Evolutionary conservation across 64 coral and sea anemone genomes (phyloP).

Genomic region (Porites australiensis): DNA sequence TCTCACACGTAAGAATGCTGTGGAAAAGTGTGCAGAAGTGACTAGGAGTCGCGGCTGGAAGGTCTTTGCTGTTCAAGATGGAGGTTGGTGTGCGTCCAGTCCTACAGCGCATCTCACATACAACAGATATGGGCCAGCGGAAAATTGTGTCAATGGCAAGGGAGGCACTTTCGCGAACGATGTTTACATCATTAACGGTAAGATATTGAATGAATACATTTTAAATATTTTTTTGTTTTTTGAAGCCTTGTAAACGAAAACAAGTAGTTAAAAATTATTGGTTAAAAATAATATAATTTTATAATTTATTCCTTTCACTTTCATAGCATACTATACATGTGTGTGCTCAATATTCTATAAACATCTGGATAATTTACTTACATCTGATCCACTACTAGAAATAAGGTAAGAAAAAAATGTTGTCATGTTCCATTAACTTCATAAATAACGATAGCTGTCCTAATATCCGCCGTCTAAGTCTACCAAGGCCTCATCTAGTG

Average conservation of each 20-base stretch:
- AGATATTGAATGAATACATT: not conserved
- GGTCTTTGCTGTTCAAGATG: constrained; percentile 92
- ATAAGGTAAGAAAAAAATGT: constrained; percentile 63
- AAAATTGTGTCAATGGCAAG: constrained; percentile 89
- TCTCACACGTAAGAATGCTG: constrained; percentile 72
- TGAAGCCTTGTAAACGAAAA: not conserved
- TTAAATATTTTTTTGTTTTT: too few species aligned
- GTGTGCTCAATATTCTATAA: constrained; percentile 78
- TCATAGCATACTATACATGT: constrained; percentile 72
- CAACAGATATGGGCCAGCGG: constrained; percentile 81
- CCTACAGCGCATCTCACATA: constrained; percentile 80
- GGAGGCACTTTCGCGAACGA: constrained; percentile 92
- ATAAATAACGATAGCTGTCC: too few species aligned
- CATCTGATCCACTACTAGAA: constrained; percentile 63
- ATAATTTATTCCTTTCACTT: not conserved
- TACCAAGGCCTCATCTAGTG: too few species aligned
- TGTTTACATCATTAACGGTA: constrained; percentile 89
- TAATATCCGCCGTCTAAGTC: too few species aligned
- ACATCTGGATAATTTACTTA: constrained; percentile 76
- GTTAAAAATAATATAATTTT: not conserved
- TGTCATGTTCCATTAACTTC: not conserved
- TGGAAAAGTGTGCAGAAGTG: constrained; percentile 85
- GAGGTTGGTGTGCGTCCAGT: constrained; percentile 93
- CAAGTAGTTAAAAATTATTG: too few species aligned
- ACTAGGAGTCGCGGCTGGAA: constrained; percentile 83